A percentile compares a stretch with the other conserved stretches of the same genome.
These are phyloP conservation scores for Pitta sordida DNA, from an alignment of 2,113 vertebrate species.

Conservation along the genomic window DNA sequence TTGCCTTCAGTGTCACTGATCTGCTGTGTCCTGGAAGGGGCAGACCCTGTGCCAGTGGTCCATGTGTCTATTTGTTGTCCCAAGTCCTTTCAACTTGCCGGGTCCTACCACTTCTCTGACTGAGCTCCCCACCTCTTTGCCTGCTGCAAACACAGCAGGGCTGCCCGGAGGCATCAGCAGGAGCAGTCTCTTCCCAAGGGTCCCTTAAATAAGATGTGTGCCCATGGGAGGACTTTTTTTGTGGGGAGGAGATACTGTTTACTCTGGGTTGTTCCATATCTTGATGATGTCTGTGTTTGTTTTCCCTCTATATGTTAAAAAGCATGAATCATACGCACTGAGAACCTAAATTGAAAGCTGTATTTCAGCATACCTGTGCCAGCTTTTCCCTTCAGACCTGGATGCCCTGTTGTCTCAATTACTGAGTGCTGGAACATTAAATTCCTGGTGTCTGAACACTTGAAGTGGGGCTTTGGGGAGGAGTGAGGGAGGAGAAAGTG, in stretches of 20 bases:
- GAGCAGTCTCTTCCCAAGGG: accelerated
- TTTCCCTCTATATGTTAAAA: background rate
- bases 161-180: background rate
- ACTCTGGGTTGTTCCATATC: background rate
- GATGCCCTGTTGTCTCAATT: constrained; percentile 14
- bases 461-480: background rate
- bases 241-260: background rate
- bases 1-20: background rate
- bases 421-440: background rate
- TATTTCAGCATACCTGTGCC: background rate
- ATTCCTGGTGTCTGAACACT: constrained; percentile 4
- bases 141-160: background rate
- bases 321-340: background rate
- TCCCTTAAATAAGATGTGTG: background rate
- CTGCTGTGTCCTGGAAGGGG: background rate
- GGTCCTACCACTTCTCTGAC: background rate
- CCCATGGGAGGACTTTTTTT: background rate
- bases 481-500: background rate
- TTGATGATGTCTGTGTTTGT: background rate
- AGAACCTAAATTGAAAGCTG: background rate
- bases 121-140: background rate
- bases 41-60: background rate
- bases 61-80: background rate
- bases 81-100: background rate
- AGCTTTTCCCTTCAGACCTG: background rate